phyloP scores from a whole-genome alignment of 1,140 invertebrate species.

The Laupala kohalensis region DNA sequence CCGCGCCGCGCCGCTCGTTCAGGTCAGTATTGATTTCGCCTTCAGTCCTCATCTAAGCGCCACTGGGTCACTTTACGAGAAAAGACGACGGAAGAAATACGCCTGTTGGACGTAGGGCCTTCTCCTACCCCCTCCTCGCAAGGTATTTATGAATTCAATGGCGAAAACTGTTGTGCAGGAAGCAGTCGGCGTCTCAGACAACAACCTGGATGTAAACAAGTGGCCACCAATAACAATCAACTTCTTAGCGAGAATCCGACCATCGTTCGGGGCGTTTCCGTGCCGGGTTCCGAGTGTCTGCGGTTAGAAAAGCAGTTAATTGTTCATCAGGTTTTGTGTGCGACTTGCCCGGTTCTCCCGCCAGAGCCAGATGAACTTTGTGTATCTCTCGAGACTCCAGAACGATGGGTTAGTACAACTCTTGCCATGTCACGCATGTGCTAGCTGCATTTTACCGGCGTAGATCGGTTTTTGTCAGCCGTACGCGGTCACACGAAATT shows the following conservation, averaged over 20 bases:
- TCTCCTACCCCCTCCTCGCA: constrained; percentile 4
- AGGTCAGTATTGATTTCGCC: neutral
- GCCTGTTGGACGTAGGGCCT: constrained; percentile 2
- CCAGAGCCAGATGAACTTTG: neutral
- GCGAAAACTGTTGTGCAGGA: neutral
- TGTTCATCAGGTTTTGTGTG: neutral
- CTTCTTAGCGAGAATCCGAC: neutral
- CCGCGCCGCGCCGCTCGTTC: no score
- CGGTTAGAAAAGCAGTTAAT: neutral
- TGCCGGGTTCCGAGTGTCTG: neutral
- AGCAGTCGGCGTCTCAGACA: neutral
- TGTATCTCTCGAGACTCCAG: neutral
- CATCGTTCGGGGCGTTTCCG: neutral
- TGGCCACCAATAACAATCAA: neutral
- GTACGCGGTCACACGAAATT: no score
- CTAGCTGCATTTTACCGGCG: neutral
- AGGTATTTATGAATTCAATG: neutral
- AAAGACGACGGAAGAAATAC: constrained; percentile 4
- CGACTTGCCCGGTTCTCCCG: neutral
- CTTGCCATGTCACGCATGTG: neutral
- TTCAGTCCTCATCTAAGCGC: neutral
- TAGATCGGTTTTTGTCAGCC: no score
- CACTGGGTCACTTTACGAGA: neutral
- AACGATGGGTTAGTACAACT: neutral
- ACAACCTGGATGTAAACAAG: neutral